Evolutionary conservation across 2,113 vertebrate species (phyloP).

Genomic region (Tyto alba): DNA sequence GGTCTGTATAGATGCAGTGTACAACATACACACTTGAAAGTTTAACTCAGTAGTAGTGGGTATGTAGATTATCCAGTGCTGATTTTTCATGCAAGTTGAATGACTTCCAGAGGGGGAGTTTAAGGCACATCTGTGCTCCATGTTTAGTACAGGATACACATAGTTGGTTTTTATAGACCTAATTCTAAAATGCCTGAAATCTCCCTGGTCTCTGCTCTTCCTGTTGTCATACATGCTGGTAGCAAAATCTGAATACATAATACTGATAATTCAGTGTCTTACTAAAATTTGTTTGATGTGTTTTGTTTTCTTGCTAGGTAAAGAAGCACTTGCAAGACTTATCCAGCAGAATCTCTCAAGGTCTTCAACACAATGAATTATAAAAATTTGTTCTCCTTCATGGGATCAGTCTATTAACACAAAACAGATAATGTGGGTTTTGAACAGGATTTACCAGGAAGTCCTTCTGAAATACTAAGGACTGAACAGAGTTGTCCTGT

Average conservation of each 20-base stretch:
- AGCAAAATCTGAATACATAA: neutral
- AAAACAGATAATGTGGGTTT: neutral
- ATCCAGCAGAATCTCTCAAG: conserved; percentile 85
- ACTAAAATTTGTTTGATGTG: neutral
- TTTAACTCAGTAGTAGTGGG: neutral
- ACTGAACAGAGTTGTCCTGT: neutral
- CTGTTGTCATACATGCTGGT: neutral
- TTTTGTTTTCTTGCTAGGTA: conserved; percentile 73
- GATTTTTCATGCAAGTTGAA: neutral
- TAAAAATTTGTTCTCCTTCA: conserved; percentile 53
- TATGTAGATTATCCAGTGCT: neutral
- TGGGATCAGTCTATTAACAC: neutral
- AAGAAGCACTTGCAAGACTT: conserved; percentile 96
- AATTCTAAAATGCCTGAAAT: neutral
- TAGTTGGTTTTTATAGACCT: neutral
- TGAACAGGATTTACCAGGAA: neutral
- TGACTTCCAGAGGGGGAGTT: neutral
- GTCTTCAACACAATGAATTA: conserved; percentile 91
- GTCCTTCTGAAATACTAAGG: neutral
- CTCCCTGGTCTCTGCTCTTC: neutral
- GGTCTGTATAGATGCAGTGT: conserved; percentile 65
- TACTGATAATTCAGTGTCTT: neutral
- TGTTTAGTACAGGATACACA: neutral
- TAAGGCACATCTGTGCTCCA: neutral
- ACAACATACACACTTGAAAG: neutral